Conservation (phyloP, 2,113 vertebrate genomes). For the Alexandromys fortis region DNA sequence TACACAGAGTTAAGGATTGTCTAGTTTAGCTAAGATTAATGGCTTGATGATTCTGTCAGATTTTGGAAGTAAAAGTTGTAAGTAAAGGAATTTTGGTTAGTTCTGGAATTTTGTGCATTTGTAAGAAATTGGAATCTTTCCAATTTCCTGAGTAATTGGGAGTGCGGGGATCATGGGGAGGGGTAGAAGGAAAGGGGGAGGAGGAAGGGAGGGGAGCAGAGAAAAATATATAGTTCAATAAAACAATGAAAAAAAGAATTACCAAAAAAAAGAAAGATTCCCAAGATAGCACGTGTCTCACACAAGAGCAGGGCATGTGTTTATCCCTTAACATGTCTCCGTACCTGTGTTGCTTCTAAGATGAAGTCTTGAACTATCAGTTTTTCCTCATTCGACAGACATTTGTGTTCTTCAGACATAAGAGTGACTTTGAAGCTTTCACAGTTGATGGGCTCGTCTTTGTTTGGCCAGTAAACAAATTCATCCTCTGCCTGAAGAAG, state of each 20-base stretch:
- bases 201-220: too few relatives aligned
- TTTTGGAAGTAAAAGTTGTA: not conserved
- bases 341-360: slow-evolving; percentile 95
- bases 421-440: slow-evolving; percentile 94
- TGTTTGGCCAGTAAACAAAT: slow-evolving; percentile 92
- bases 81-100: not conserved
- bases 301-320: not conserved
- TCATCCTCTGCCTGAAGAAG: slow-evolving; percentile 88
- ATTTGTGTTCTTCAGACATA: slow-evolving; percentile 91
- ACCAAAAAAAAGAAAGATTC: not conserved
- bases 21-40: not conserved
- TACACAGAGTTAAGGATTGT: not conserved
- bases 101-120: not conserved
- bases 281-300: not conserved
- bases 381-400: slow-evolving; percentile 94
- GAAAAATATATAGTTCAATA: too few relatives aligned
- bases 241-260: too few relatives aligned
- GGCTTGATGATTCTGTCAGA: slow-evolving; percentile 35
- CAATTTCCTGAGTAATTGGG: not conserved
- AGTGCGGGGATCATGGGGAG: too few relatives aligned
- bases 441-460: slow-evolving; percentile 92
- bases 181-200: too few relatives aligned
- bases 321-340: slow-evolving; percentile 35
- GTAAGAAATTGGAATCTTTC: not conserved
- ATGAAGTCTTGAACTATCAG: slow-evolving; percentile 94